Evolutionary conservation across 1,140 invertebrate species (phyloP).

Genomic region (Hyposmocoma kahamanoa): DNA sequence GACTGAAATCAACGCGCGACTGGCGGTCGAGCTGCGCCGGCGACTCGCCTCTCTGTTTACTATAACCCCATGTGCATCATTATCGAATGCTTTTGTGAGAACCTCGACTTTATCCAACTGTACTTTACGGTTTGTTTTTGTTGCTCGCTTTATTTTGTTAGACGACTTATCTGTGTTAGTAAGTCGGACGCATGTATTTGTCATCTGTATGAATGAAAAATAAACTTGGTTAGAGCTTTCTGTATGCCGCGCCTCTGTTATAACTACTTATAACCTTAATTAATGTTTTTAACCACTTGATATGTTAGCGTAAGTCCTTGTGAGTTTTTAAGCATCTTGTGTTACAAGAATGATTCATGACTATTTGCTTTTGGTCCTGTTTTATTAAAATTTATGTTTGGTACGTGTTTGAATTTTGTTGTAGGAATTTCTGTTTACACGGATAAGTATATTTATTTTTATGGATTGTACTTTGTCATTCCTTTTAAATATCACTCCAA

Average conservation of each 20-base stretch:
- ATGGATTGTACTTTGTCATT: too few species aligned
- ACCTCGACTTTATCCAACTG: conserved; percentile 14
- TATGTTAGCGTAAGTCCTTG: conserved; percentile 41
- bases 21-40: conserved; percentile 40
- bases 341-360: conserved; percentile 42
- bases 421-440: too few species aligned
- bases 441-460: too few species aligned
- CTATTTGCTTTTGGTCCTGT: conserved; percentile 12
- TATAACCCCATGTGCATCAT: conserved; percentile 58
- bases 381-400: too few species aligned
- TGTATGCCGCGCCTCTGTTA: conserved; percentile 53
- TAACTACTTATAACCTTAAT: conserved; percentile 56
- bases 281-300: conserved; percentile 59
- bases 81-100: conserved; percentile 35
- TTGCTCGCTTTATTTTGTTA: not conserved
- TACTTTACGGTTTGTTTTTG: conserved; percentile 3
- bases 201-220: conserved; percentile 69
- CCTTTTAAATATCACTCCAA: too few species aligned
- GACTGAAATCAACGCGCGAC: conserved; percentile 49
- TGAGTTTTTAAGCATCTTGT: conserved; percentile 28
- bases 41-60: conserved; percentile 52
- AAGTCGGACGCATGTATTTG: conserved; percentile 65
- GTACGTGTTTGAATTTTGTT: too few species aligned
- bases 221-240: conserved; percentile 58
- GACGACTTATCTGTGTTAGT: conserved; percentile 61